Percentiles rank a stretch among this genome's conserved stretches.
phyloP scores from a whole-genome alignment of 64 coral and sea anemone genomes.

The Montipora cactus region DNA sequence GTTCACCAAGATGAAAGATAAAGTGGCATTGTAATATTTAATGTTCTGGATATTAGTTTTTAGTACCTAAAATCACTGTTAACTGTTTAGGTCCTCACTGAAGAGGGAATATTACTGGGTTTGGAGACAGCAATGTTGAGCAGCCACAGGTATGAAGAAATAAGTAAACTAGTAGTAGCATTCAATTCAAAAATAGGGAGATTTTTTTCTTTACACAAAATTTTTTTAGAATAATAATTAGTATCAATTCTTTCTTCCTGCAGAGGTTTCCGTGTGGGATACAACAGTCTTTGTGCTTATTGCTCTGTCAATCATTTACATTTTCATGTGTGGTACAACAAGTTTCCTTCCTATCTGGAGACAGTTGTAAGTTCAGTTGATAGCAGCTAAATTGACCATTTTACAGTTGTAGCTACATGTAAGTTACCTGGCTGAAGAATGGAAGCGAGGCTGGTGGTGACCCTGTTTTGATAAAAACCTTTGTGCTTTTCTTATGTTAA shows the following conservation, averaged over 20 bases:
- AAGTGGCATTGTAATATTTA: no score
- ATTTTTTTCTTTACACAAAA: no score
- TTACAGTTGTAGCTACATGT: no score
- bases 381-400: no score
- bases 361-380: conserved; percentile 69
- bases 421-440: no score
- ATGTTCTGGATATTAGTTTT: no score
- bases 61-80: neutral
- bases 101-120: conserved; percentile 78
- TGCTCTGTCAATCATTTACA: conserved; percentile 98
- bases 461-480: no score
- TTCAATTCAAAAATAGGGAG: no score
- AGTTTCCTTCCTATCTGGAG: conserved; percentile 78
- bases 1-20: no score
- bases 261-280: conserved; percentile 94
- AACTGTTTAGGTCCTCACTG: conserved; percentile 76
- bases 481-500: no score
- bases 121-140: conserved; percentile 83
- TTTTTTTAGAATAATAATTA: neutral
- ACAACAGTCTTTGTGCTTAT: conserved; percentile 97
- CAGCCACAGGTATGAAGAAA: conserved; percentile 71
- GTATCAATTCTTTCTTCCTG: neutral
- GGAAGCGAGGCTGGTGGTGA: no score
- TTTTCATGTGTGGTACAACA: conserved; percentile 88
- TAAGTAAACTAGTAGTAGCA: neutral